phyloP scores from a whole-genome alignment of 2,113 vertebrate species.

The Phaethon lepturus region DNA sequence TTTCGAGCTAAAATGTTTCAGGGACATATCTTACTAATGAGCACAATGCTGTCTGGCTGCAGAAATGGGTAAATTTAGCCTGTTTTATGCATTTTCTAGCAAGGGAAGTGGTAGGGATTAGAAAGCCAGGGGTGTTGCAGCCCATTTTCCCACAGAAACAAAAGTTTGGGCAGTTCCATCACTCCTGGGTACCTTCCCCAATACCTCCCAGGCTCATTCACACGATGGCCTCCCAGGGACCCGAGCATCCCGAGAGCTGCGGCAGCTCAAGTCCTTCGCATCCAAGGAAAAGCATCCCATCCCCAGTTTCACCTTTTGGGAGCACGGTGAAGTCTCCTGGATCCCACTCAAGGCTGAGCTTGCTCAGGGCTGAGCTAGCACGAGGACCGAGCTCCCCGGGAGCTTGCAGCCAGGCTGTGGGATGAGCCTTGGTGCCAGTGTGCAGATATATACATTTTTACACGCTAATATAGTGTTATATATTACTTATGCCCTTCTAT shows the following conservation, averaged over 20 bases:
- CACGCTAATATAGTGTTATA: background rate
- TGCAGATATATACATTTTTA: background rate
- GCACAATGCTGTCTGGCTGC: accelerated
- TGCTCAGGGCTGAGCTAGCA: background rate
- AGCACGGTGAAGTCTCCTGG: too few relatives aligned
- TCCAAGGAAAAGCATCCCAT: background rate
- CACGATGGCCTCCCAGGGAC: background rate
- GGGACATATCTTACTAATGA: background rate
- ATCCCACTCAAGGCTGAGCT: too few relatives aligned
- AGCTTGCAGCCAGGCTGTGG: background rate
- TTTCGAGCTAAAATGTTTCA: background rate
- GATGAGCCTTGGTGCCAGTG: background rate
- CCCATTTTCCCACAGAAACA: background rate
- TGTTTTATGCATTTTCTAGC: background rate
- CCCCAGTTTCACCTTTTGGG: too few relatives aligned
- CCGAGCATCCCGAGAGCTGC: accelerated
- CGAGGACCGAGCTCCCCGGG: background rate
- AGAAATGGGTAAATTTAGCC: background rate
- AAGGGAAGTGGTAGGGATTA: background rate
- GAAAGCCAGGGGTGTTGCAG: background rate
- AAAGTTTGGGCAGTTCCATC: background rate
- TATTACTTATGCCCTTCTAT: background rate
- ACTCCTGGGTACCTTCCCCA: background rate
- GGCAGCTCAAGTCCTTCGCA: background rate
- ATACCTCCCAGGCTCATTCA: background rate